Evolutionary conservation across 2,113 vertebrate genomes (phyloP).

Genomic region (Meriones unguiculatus): DNA sequence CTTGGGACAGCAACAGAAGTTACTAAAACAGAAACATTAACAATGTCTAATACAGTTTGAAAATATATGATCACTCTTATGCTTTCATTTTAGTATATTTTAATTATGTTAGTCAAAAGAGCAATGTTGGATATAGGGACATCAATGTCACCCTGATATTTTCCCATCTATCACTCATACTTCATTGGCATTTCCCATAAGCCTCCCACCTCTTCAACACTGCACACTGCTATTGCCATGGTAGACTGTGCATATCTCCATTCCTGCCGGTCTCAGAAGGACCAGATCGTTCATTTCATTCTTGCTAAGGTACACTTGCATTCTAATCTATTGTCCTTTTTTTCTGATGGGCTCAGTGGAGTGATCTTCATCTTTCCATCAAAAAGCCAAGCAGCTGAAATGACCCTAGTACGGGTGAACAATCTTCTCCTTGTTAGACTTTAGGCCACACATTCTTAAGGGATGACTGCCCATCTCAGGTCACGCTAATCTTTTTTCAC

Average conservation of each 20-base stretch:
- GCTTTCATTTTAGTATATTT: too few relatives aligned
- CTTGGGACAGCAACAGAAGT: neutral
- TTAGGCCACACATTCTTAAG: neutral
- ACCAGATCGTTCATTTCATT: neutral
- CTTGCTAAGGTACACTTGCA: neutral
- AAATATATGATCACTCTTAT: neutral
- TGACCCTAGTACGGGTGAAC: neutral
- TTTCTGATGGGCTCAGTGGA: neutral
- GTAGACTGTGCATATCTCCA: too few relatives aligned
- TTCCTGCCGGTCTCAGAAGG: neutral
- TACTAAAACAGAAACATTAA: neutral
- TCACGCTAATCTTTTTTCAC: neutral
- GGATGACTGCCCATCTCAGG: neutral
- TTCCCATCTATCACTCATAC: neutral
- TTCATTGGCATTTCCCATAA: neutral
- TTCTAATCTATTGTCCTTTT: neutral
- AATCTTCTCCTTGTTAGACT: neutral
- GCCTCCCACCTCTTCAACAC: neutral
- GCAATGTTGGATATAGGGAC: neutral
- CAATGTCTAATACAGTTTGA: neutral
- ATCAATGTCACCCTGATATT: too few relatives aligned
- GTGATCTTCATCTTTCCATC: neutral
- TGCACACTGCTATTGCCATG: neutral
- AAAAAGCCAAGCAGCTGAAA: neutral
- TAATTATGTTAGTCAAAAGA: neutral